Evolutionary conservation across 1,140 invertebrate genomes (phyloP), one percentile per base, ranked within the genome.

Genomic region (Thalassaphorura encarpata): DNA sequence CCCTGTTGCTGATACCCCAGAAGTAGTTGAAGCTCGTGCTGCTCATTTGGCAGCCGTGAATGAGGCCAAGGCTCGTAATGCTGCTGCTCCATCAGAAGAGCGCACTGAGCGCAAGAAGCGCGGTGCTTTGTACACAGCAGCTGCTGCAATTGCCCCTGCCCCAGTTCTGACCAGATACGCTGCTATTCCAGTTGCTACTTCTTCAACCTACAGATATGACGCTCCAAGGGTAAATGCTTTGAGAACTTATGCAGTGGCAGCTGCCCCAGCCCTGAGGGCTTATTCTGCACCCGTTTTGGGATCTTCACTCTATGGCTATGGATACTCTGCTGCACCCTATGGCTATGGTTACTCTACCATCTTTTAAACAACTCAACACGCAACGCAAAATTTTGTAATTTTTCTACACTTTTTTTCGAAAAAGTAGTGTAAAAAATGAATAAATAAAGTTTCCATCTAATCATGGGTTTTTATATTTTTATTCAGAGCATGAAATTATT

Each of bases 21-120:
- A 70, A 59, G 69, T 70, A 13, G 57, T 46, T 43, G 63, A 58
- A 23, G 68, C 54, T n/a, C 53, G 56, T 16, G 62, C 56, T 40
- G 62, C 60, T 36, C 68, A 69, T 50, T 50, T 63, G 26, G 60
- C 58, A 18, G 65, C 61, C 28, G 46, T 58, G 28, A 50, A 47
- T 56, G 47, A 60, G 56, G 43, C 66, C 58, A 41, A 48, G 56
- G 52, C 56, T 59, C 52, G 66, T 45, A 41, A 52, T 45, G 47
- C n/a, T n/a, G n/a, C n/a, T n/a, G n/a, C n/a, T n/a, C n/a, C n/a
- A n/a, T n/a, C n/a, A n/a, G n/a, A n/a, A n/a, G n/a, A n/a, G n/a
- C n/a, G 54, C 24, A 28, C 26, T 39, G 41, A 46, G 28, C 33
- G 62, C 31, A 40, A 52, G 46, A 63, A 52, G 52, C 57, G 58